Evolutionary conservation across 2,797 vertebrate genomes (phyloP), one percentile per base, ranked within the genome.

Genomic region (Arrhamphus sclerolepis): DNA sequence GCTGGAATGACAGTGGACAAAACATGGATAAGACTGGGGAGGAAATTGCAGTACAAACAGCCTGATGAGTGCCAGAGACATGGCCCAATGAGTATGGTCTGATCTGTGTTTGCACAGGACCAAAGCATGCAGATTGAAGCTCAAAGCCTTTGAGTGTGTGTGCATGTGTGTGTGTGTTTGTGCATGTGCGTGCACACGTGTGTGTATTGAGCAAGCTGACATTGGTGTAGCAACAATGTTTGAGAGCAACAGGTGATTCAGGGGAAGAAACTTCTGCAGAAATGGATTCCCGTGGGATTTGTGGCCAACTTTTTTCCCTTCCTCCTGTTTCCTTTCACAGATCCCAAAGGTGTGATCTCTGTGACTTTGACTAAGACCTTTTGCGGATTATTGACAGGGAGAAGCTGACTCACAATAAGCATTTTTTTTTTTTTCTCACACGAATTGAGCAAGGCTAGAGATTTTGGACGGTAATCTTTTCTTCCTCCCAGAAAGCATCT

Each of bases 11-110:
- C 88, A 85, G 78, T 89, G 87, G 89, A 89, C 87, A 90, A 88
- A 90, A 90, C 87, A 86, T 60, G 87, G 86, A 88, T 88, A 89
- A 90, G 86, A 89, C 84, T 56, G 10, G 84, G 73, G 82, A 89
- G 88, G 85, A 90, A 90, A 91, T 87, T 88, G 85, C 90, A 89
- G 85, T 85, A 88, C 88, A 90, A 88, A 88, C 86, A 84, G 81
- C 80, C 68, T 75, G 86, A 88, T 88, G 89, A 90, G 87, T 88
- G 86, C 82, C 68, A 85, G 79, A 86, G 81, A 86, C 84, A 88
- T 66, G 80, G 83, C 80, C 84, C 87, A 80, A 77, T 84, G 83
- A 84, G 83, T 76, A 69, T 74, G 84, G 76, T 87, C 72, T 87
- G 83, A 85, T 88, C 83, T 82, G 77, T 91, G 88, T 91, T 90